Percentiles rank a stretch among this genome's conserved stretches.
These are phyloP conservation scores for Eledona agricola DNA, from an alignment of 2,888 invertebrate species.

Conservation along the genomic window DNA sequence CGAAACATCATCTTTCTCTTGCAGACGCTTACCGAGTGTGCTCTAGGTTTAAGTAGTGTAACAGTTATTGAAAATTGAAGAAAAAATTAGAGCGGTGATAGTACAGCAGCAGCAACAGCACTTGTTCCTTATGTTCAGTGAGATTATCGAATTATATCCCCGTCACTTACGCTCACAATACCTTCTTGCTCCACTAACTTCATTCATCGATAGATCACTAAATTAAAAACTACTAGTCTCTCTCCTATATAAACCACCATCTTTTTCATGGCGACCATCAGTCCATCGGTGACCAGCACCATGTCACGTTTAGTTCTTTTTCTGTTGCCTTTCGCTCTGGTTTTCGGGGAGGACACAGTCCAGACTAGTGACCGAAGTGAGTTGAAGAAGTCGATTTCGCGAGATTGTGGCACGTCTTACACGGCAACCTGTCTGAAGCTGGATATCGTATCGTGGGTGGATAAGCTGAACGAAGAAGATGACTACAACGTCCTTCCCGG, in stretches of 20 bases:
- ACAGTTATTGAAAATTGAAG: conserved; percentile 41
- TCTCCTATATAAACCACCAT: conserved; percentile 48
- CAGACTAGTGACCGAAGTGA: conserved; percentile 52
- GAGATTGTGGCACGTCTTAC: conserved; percentile 68
- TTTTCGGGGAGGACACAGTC: conserved; percentile 12
- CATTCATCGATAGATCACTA: conserved; percentile 49
- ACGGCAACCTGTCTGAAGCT: conserved; percentile 81
- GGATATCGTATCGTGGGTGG: conserved; percentile 79
- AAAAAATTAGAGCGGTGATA: conserved; percentile 47
- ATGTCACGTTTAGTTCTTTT: conserved; percentile 3
- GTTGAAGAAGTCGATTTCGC: conserved; percentile 56
- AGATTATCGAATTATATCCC: conserved; percentile 50
- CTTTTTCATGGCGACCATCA: conserved; percentile 35
- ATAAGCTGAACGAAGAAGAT: conserved; percentile 75
- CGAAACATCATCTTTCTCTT: not conserved
- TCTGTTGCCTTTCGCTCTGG: not conserved
- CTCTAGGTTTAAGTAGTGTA: conserved; percentile 34
- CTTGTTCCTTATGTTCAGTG: conserved; percentile 43
- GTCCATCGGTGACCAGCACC: conserved; percentile 4
- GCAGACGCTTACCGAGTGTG: conserved; percentile 1
- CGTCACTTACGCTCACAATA: conserved; percentile 57
- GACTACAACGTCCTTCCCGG: conserved; percentile 78
- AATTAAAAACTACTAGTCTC: conserved; percentile 46
- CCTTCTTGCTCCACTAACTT: conserved; percentile 63
- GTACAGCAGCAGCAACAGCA: conserved; percentile 38